phyloP scores from a whole-genome alignment of 2,113 vertebrate species.

The Cebus imitator region DNA sequence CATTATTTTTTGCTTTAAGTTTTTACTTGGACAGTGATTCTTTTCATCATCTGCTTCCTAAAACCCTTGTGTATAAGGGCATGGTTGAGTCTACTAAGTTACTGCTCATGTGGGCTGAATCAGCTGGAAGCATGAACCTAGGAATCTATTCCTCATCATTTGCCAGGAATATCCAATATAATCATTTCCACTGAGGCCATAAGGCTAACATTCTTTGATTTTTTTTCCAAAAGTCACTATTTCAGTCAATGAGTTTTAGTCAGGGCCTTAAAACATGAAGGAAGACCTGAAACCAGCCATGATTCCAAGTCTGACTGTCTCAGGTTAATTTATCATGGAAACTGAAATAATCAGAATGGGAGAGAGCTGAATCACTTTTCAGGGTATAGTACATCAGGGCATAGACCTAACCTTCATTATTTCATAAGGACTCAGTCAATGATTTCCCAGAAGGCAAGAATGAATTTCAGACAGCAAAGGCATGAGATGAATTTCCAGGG shows the following conservation, averaged over 20 bases:
- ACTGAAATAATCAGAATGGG: not conserved
- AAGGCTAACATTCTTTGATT: not conserved
- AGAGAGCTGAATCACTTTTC: not conserved
- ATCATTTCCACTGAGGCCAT: not conserved
- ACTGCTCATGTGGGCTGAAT: not conserved
- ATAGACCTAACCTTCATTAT: not conserved
- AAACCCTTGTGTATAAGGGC: not conserved
- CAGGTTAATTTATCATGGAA: conserved; percentile 1
- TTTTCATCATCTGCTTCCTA: not conserved
- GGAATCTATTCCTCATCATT: not conserved
- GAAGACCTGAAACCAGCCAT: not conserved
- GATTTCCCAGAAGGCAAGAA: not conserved
- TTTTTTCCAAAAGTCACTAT: not conserved
- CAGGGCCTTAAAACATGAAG: not conserved
- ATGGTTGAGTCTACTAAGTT: not conserved
- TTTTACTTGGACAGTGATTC: not conserved
- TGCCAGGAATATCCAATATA: not conserved
- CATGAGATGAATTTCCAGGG: not conserved
- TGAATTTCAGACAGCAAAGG: not conserved
- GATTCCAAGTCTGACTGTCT: not conserved
- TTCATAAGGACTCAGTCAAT: not conserved
- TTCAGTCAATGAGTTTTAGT: not conserved
- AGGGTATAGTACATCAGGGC: not conserved
- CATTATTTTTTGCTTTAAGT: not conserved
- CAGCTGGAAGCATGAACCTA: not conserved